Conservation (phyloP, 2,113 vertebrate genomes). For the Butastur rufipennis region DNA sequence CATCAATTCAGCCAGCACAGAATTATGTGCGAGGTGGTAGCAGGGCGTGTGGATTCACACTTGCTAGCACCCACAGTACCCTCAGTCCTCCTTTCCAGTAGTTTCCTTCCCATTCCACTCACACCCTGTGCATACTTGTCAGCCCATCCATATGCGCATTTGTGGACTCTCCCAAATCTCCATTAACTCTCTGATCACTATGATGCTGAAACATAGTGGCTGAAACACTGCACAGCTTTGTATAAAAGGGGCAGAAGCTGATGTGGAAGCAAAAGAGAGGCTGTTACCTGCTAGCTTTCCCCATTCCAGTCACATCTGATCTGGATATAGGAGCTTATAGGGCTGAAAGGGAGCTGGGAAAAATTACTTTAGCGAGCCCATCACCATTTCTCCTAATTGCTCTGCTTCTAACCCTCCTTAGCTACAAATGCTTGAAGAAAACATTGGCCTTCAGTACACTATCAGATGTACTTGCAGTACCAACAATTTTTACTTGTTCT, state of each 20-base stretch:
- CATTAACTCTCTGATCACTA: not conserved
- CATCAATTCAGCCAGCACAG: not conserved
- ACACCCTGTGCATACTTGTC: not conserved
- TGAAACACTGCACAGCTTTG: not conserved
- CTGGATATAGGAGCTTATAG: not conserved
- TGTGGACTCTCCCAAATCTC: not conserved
- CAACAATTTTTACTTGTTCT: not conserved
- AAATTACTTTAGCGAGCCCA: not conserved
- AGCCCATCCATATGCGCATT: not conserved
- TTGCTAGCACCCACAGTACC: not conserved
- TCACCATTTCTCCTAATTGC: not conserved
- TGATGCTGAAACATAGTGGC: not conserved
- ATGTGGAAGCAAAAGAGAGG: not conserved
- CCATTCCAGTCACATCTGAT: not conserved
- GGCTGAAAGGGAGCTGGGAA: not conserved
- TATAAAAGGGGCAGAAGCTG: not conserved
- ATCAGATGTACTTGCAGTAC: not conserved
- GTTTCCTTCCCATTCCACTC: not conserved
- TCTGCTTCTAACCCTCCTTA: not conserved
- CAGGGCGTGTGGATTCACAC: not conserved
- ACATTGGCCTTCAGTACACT: not conserved
- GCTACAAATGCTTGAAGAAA: not conserved
- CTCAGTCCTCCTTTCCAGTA: not conserved
- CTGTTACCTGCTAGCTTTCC: not conserved
- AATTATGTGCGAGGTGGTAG: fast-evolving